Conservation (phyloP, 1,140 invertebrate species). For the Hypothenemus hampei region DNA sequence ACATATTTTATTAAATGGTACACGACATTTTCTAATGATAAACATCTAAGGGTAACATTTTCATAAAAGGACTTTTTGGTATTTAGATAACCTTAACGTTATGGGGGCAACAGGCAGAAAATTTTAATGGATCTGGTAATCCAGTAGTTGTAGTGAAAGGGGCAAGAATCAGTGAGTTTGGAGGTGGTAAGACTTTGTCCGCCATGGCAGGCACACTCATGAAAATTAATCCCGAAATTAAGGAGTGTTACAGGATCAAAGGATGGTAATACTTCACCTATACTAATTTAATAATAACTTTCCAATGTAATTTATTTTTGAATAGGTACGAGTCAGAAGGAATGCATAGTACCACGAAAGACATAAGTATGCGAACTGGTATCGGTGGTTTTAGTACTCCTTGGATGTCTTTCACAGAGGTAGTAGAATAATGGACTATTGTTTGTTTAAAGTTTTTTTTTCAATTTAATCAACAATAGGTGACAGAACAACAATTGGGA, state of each 20-base stretch:
- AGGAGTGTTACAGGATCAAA: constrained; percentile 76
- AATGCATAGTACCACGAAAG: constrained; percentile 53
- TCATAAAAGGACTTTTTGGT: not conserved
- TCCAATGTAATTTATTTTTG: not conserved
- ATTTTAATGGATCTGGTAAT: constrained; percentile 69
- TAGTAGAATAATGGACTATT: constrained; percentile 2
- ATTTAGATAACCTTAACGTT: constrained; percentile 61
- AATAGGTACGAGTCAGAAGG: constrained; percentile 51
- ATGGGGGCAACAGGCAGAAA: constrained; percentile 79
- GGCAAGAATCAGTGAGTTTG: constrained; percentile 67
- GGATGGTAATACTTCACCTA: constrained; percentile 79
- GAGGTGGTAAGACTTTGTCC: constrained; percentile 66
- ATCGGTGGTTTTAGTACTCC: constrained; percentile 49
- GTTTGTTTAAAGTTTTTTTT: not conserved
- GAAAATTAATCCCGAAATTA: constrained; percentile 83
- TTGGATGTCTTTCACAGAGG: constrained; percentile 70
- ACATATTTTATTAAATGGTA: too few relatives aligned
- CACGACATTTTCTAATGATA: too few relatives aligned
- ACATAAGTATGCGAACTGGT: constrained; percentile 58
- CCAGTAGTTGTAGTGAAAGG: constrained; percentile 83
- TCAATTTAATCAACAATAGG: constrained; percentile 1
- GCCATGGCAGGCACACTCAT: constrained; percentile 56
- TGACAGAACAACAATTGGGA: constrained; percentile 16
- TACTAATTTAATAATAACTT: not conserved
- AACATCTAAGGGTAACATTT: too few relatives aligned